These are phyloP conservation scores for Scrobipalpa costella DNA, from an alignment of 2,888 invertebrate genomes.

Conservation along the genomic window DNA sequence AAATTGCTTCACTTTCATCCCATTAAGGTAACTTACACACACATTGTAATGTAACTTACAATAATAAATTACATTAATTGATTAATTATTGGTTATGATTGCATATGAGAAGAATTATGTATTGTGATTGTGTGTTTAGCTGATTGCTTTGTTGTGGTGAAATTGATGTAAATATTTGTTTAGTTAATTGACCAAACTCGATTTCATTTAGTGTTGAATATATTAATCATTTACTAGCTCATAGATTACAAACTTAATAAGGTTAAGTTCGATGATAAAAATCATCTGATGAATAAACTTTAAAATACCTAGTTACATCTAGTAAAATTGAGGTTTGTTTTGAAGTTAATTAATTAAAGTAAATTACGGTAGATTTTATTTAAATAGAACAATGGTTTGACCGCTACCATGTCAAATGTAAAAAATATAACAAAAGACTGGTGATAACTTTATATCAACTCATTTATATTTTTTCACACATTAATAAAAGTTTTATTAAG, in stretches of 20 bases:
- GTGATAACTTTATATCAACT: too few species aligned
- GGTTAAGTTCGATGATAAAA: background rate
- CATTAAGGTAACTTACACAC: background rate
- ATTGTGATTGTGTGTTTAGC: background rate
- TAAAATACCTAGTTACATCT: too few species aligned
- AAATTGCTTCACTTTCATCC: background rate
- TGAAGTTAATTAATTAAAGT: too few species aligned
- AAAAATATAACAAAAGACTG: too few species aligned
- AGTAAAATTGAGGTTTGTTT: too few species aligned
- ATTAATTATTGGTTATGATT: constrained; percentile 1
- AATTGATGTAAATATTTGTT: constrained; percentile 25
- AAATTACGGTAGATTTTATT: too few species aligned
- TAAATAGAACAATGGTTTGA: too few species aligned
- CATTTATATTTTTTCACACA: too few species aligned
- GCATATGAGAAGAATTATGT: constrained; percentile 5
- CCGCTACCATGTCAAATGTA: too few species aligned
- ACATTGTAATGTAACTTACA: background rate
- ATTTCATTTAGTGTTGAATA: background rate
- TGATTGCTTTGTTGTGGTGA: constrained; percentile 22
- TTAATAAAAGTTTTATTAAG: too few species aligned
- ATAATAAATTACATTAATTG: constrained; percentile 11
- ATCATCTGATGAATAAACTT: background rate
- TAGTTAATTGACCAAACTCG: background rate
- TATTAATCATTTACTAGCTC: background rate
- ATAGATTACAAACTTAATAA: background rate